Evolutionary conservation across 2,888 invertebrate species (phyloP), one percentile per base, ranked within the genome.

Genomic region (Scelioninae gen. 1): DNA sequence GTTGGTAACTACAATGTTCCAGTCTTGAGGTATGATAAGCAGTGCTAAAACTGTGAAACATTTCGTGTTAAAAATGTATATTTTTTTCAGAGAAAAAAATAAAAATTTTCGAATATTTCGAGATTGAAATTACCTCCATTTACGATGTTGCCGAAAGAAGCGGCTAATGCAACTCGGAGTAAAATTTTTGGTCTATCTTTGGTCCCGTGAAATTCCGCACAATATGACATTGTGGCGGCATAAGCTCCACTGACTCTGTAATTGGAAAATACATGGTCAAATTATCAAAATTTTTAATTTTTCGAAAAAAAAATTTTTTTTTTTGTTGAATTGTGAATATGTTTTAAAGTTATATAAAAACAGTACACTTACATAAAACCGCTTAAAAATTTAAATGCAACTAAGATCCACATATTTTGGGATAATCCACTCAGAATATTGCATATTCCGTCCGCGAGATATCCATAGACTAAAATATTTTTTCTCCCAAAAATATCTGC

Each of bases 291-390:
- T 29, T 7, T 10, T 10, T 29, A 10, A 6, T 55, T 55, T 55
- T 55, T 6, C 34, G 15, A 63, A 47, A 55, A 40, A 6, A n/a
- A n/a, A n/a, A n/a, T n/a, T n/a, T n/a, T n/a, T n/a, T n/a, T n/a
- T n/a, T n/a, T n/a, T n/a, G n/a, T n/a, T n/a, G n/a, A n/a, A n/a
- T n/a, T n/a, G n/a, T n/a, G n/a, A n/a, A n/a, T n/a, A n/a, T n/a
- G n/a, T n/a, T n/a, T n/a, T n/a, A n/a, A n/a, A n/a, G n/a, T n/a
- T n/a, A n/a, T n/a, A n/a, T n/a, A n/a, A n/a, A n/a, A n/a, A n/a
- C n/a, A n/a, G n/a, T n/a, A n/a, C 58, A 93, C 95, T 94, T 89
- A 96, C 96, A 96, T 93, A 85, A 96, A 95, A 2, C 96, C 96
- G 58, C 95, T 95, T 11, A 95, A 89, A 89, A 95, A 96, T 90